Base-by-base conservation (phyloP, 1,140 invertebrate genomes). In the Heliconius hermathena region DNA sequence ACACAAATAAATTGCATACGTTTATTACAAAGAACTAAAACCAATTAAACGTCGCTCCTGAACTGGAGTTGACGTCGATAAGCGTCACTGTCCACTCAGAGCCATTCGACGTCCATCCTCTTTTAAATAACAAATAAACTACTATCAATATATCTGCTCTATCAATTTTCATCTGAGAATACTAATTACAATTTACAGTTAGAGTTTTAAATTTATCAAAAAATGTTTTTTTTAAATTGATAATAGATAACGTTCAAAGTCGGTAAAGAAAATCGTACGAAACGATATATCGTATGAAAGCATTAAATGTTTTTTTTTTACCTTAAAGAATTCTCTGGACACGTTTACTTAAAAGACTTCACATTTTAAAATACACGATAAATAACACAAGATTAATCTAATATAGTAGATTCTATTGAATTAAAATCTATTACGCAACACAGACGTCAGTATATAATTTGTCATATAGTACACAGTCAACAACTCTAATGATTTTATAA, bases 81-180 rank as follows among this genome's bases (percentile, higher is more conserved):
- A 70, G 74, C 60, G 16, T 76, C 57, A 66, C 74, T 71, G 74
- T 70, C 74, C 60, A 76, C 74, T 76, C 36, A 26, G 66, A 22
- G 26, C 74, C 74, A 75, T 75, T 75, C 60, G 60, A 60, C 38
- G 60, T 76, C 74, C 29, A 33, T 70, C 60, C 60, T 49, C 57
- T 60, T 36, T 75, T 66, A 60, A 66, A 54, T 75, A 22, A 71
- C 57, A 76, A 76, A 76, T 49, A 76, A 72, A 76, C 20, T 57
- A 76, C 60, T 76, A 76, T 49, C 54, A 16, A 33, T 46, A 38
- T 46, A 76, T 76, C 22, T 74, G 3, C 18, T 22, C 26, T 20
- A 46, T 71, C 38, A 41, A 76, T 60, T 72, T 38, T 72, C n/a
- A 38, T n/a, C 18, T 26, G 9, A 38, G 13, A 41, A 36, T 13